A percentile compares a stretch with the other conserved stretches of the same genome.
phyloP scores from a whole-genome alignment of 1,140 invertebrate genomes.

The Tribolium castaneum region DNA sequence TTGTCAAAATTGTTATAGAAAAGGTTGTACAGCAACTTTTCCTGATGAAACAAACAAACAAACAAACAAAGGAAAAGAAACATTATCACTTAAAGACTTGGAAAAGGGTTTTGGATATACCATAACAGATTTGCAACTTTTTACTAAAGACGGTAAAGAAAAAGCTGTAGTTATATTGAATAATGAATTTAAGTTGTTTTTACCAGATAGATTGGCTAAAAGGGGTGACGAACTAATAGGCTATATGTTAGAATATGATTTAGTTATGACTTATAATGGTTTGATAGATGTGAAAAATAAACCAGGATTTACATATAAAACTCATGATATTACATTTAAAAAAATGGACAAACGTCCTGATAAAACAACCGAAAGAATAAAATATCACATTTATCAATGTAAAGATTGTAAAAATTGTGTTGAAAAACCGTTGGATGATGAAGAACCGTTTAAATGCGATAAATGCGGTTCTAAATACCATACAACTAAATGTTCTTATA shows the following conservation, averaged over 20 bases:
- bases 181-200: not conserved
- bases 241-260: not conserved
- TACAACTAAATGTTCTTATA: slow-evolving; percentile 26
- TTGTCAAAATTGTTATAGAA: slow-evolving; percentile 20
- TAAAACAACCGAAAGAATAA: not conserved
- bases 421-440: slow-evolving; percentile 29
- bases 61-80: slow-evolving; percentile 1
- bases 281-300: not conserved
- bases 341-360: not conserved
- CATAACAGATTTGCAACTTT: not conserved
- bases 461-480: slow-evolving; percentile 16
- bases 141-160: not conserved
- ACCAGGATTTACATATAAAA: not conserved
- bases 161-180: not conserved
- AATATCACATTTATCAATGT: slow-evolving; percentile 15
- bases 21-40: slow-evolving; percentile 11
- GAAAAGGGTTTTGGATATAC: not conserved
- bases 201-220: not conserved
- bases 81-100: not conserved
- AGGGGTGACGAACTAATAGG: not conserved
- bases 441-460: not conserved
- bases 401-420: slow-evolving; percentile 17
- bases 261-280: not conserved
- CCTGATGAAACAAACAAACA: not conserved
- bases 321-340: not conserved